Base-by-base conservation (phyloP, 2,113 vertebrate genomes). In the Protobothrops mucrosquamatus region DNA sequence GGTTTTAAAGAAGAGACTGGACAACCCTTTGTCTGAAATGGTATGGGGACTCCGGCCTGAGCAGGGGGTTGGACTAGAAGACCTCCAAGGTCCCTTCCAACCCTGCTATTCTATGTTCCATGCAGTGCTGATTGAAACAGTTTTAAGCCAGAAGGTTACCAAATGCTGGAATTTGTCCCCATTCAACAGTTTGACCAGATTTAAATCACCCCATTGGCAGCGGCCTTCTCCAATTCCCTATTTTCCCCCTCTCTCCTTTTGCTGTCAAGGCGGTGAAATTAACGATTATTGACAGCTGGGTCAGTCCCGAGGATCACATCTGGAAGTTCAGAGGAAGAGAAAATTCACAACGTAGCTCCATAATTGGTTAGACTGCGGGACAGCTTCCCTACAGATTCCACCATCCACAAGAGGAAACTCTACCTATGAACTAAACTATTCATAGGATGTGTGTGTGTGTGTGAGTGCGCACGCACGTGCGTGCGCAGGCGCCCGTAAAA, bases 241-340 rank as follows among this genome's bases (percentile, higher is more conserved):
- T 81, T 56, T 23, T 23, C 7, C 87, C 1, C 29, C 8, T 5
- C 54, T 34, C 14, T 57, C 55, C 10, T 18, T 89, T 89, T 81
- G 87, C 81, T 92, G 81, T 46, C 87, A 46, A 85, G 64, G 64
- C 39, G 29, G 54, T 92, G 87, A 92, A 57, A 89, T 89, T 92
- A 89, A 92, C 64, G 43, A 26, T 43, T 92, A 92, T 92, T 92
- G 92, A 92, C 87, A 92, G 92, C 92, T 55, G 61, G 92, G 92
- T 92, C 92, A 92, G 34, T 39, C 87, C 34, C 14, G 34, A 56
- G 52, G 61, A 89, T n/a, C 87, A 92, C 87, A 92, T 92, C 91
- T 92, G 91, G 91, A 92, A 56, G 61, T 81, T 85, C 6, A 56
- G 61, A 81, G 52, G 29, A 26, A 43, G 87, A 57, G 51, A 85